Evolutionary conservation across 1,140 invertebrate species (phyloP).

Genomic region (Drosophila virilis): DNA sequence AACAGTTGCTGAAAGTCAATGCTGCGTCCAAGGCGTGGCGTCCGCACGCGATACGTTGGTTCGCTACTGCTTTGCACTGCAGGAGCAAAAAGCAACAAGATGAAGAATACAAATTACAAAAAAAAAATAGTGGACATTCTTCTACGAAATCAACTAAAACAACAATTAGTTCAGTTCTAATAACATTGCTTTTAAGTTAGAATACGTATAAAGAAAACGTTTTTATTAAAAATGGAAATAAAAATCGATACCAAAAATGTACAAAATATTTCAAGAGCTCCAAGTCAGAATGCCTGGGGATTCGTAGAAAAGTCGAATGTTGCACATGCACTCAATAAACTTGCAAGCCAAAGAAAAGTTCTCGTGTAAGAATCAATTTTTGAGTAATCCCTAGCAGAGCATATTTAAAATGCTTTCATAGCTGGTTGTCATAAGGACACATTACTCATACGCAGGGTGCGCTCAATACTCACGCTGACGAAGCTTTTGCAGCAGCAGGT

Average conservation of each 20-base stretch:
- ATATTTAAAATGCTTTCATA: constrained; percentile 17
- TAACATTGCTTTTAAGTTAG: no score
- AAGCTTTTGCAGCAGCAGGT: constrained; percentile 75
- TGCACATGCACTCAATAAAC: constrained; percentile 1
- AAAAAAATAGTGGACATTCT: background rate
- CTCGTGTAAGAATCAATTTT: constrained; percentile 19
- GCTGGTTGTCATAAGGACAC: constrained; percentile 18
- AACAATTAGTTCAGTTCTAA: background rate
- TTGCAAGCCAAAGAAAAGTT: background rate
- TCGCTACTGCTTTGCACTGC: constrained; percentile 73
- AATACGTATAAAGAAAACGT: background rate
- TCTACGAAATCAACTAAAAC: background rate
- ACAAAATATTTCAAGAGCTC: background rate
- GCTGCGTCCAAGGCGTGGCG: constrained; percentile 81
- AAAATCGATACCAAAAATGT: background rate
- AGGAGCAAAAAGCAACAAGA: constrained; percentile 8
- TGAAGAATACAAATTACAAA: constrained; percentile 6
- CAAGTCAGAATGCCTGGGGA: background rate
- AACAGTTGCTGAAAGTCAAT: constrained; percentile 75
- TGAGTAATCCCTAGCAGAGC: constrained; percentile 6
- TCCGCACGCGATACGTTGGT: constrained; percentile 75
- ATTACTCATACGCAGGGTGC: constrained; percentile 54
- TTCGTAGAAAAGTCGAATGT: background rate
- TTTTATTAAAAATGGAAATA: background rate
- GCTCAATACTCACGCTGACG: constrained; percentile 65